Percentiles rank a stretch among this genome's conserved stretches.
Evolutionary conservation across 2,797 vertebrate species (phyloP).

Genomic region (Pipistrellus nathusii): DNA sequence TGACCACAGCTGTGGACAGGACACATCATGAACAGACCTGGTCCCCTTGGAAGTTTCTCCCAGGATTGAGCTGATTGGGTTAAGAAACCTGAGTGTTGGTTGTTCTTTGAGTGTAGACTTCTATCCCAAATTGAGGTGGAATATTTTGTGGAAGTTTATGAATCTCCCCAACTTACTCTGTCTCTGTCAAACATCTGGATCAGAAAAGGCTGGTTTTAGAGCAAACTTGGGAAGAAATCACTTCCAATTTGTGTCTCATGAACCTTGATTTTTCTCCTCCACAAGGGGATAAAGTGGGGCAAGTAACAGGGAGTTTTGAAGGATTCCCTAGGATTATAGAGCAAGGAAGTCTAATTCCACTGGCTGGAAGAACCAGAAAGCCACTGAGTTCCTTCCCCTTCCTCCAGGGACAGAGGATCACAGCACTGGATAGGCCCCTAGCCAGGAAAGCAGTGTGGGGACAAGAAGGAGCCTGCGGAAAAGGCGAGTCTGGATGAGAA

Average conservation of each 20-base stretch:
- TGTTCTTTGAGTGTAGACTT: background rate
- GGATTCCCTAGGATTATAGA: background rate
- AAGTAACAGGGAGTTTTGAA: background rate
- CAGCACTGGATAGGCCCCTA: background rate
- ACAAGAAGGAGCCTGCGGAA: background rate
- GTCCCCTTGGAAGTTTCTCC: background rate
- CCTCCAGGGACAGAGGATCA: background rate
- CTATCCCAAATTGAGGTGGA: background rate
- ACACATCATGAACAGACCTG: background rate
- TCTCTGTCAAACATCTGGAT: background rate
- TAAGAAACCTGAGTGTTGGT: background rate
- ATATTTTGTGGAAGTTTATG: background rate
- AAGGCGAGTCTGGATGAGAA: background rate
- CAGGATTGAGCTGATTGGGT: background rate
- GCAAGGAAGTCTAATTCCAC: background rate
- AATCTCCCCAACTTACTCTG: background rate
- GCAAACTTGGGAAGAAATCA: background rate
- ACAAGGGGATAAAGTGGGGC: background rate
- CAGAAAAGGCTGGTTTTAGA: background rate
- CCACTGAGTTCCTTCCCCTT: background rate
- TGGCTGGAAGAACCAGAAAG: background rate
- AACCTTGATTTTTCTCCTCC: background rate
- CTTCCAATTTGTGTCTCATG: background rate
- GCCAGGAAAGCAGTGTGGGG: background rate
- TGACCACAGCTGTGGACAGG: background rate